A percentile compares a stretch with the other conserved stretches of the same genome.
Conservation (phyloP, 2,797 vertebrate species). For the Acanthiza pusilla region DNA sequence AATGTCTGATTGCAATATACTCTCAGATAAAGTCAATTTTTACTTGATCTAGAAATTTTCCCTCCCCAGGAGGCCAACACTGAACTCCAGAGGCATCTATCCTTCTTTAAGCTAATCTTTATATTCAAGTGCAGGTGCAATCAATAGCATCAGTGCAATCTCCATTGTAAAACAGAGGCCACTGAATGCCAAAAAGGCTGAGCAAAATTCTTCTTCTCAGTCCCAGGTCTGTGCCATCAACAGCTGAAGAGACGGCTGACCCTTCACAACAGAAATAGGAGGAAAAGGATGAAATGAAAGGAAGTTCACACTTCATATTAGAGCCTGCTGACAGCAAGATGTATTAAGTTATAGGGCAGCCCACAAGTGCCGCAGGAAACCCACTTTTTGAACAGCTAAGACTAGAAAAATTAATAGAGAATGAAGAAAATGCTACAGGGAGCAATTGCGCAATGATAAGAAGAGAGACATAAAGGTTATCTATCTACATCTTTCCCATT, state of each 20-base stretch:
- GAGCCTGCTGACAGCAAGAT: neutral
- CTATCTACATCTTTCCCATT: neutral
- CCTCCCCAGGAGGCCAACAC: neutral
- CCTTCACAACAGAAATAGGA: neutral
- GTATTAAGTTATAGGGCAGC: neutral
- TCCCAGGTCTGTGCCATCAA: neutral
- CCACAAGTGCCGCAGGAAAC: neutral
- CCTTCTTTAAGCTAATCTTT: neutral
- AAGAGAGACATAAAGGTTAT: neutral
- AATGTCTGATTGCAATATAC: neutral
- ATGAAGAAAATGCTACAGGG: neutral
- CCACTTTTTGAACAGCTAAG: neutral
- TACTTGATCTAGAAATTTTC: neutral
- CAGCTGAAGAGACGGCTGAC: neutral
- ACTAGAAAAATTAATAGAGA: neutral
- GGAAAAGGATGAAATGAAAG: neutral
- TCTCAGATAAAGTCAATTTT: neutral
- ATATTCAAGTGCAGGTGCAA: neutral
- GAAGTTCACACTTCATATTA: slow-evolving; percentile 2
- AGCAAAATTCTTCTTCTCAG: neutral
- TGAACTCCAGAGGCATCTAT: neutral
- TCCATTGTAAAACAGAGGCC: neutral
- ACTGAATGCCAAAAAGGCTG: neutral
- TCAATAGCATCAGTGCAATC: neutral
- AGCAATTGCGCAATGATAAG: neutral